Base-by-base conservation (phyloP, 53 echinoderm and acorn worm species). In the Henricia sp. region DNA sequence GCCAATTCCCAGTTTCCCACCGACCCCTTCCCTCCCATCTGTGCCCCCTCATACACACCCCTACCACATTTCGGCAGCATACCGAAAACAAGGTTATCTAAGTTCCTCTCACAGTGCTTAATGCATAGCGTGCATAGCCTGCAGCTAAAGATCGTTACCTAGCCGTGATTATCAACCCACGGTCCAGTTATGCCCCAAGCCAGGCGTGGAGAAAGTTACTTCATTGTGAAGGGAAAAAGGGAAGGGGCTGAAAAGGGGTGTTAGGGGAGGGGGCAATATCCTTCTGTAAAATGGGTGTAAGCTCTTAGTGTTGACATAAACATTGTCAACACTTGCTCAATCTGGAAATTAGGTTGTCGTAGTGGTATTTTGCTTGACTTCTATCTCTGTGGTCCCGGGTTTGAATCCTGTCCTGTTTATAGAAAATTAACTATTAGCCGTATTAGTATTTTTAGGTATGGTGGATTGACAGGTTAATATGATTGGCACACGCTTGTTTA, bases 31-130 rank as follows among this genome's bases (percentile, higher is more conserved):
- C 21, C 56, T 24, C 20, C 56, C 24, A 24, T 19, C 24, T 24
- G 19, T 34, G 30, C 14, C 21, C 62, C 30, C 6, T 38, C 67
- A 60, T 60, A 9, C 33, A 14, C 21, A n/a, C 39, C 34, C 38
- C 2, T 38, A 20, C 67, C 20, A 36, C 37, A n/a, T 65, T 37
- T 10, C 65, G 39, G 19, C 23, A 5, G 17, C 4, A 17, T 6
- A 44, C 37, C 42, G 42, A 38, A 70, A 70, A 8, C 44, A 14
- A 46, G 80, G 63, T 80, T 80, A 80, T 80, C 80, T 42, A 48
- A 80, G 41, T 80, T 80, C 80, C 80, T 33, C 41, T 48, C 80
- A 6, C 34, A 20, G 63, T 64, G 30, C 50, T 80, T 33, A 32
- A 33, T 30, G 80, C 80, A n/a, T 64, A 63, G 50, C 29, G 44